Evolutionary conservation across 2,797 vertebrate species (phyloP).

Genomic region (Buceros bicornis): DNA sequence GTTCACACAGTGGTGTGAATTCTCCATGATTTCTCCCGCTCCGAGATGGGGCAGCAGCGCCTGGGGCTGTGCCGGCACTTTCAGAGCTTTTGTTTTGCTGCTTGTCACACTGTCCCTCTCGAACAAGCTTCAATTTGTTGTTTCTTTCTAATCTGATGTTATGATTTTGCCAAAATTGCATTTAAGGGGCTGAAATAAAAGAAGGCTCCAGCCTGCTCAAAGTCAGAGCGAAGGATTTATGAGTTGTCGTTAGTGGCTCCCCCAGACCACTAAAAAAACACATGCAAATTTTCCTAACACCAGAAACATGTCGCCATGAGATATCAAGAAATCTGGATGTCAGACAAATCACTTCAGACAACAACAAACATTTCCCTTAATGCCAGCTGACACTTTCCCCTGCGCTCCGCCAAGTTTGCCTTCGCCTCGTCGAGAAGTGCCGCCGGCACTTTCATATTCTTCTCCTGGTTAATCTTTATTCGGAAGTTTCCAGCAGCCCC

Average conservation of each 20-base stretch:
- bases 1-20: not conserved
- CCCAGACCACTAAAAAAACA: not conserved
- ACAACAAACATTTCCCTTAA: not conserved
- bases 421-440: fast-evolving
- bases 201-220: not conserved
- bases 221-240: not conserved
- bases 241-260: not conserved
- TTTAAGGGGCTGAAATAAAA: not conserved
- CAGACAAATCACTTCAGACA: not conserved
- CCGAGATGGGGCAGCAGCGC: fast-evolving
- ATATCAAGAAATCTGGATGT: not conserved
- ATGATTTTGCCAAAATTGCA: not conserved
- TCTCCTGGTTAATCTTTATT: not conserved
- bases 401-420: not conserved
- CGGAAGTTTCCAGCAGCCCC: not conserved
- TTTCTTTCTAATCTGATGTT: not conserved
- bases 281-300: not conserved
- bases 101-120: not conserved
- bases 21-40: not conserved
- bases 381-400: not conserved
- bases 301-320: fast-evolving
- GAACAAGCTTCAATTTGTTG: not conserved
- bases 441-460: not conserved
- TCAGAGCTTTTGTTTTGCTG: not conserved
- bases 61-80: not conserved